Evolutionary conservation across 2,888 invertebrate species (phyloP).

Genomic region (Pseudanteris insignis): DNA sequence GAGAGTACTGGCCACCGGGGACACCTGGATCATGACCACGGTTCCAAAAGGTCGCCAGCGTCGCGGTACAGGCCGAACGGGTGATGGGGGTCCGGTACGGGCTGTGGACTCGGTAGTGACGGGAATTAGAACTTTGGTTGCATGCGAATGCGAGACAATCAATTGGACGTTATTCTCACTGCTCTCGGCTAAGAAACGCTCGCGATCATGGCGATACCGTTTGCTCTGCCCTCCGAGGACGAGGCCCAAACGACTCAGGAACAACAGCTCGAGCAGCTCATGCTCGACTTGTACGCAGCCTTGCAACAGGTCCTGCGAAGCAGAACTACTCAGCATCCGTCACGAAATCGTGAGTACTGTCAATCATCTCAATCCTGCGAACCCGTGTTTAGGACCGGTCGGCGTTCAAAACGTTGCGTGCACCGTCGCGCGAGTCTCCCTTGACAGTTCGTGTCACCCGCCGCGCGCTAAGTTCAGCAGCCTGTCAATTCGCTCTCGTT

Average conservation of each 20-base stretch:
- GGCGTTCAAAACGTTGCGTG: too few species aligned
- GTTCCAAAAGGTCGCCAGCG: not conserved
- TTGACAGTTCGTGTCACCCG: not conserved
- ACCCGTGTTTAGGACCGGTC: too few species aligned
- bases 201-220: slow-evolving; percentile 62
- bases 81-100: too few species aligned
- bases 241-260: slow-evolving; percentile 56
- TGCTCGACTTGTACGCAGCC: slow-evolving; percentile 61
- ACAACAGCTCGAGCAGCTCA: slow-evolving; percentile 61
- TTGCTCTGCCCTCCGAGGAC: slow-evolving; percentile 59
- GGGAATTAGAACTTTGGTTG: too few species aligned
- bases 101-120: too few species aligned
- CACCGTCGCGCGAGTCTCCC: not conserved
- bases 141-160: slow-evolving; percentile 20
- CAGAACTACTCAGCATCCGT: slow-evolving; percentile 59
- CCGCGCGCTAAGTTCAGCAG: too few species aligned
- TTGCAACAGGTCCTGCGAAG: slow-evolving; percentile 64
- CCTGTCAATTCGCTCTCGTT: not conserved
- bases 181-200: slow-evolving; percentile 7
- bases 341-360: slow-evolving; percentile 63
- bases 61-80: too few species aligned
- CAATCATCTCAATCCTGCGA: not conserved
- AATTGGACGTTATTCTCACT: too few species aligned
- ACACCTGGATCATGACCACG: too few species aligned
- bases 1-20: too few species aligned